These are phyloP conservation scores for Pangasius macronema DNA, from an alignment of 2,797 vertebrate species.

Conservation along the genomic window DNA sequence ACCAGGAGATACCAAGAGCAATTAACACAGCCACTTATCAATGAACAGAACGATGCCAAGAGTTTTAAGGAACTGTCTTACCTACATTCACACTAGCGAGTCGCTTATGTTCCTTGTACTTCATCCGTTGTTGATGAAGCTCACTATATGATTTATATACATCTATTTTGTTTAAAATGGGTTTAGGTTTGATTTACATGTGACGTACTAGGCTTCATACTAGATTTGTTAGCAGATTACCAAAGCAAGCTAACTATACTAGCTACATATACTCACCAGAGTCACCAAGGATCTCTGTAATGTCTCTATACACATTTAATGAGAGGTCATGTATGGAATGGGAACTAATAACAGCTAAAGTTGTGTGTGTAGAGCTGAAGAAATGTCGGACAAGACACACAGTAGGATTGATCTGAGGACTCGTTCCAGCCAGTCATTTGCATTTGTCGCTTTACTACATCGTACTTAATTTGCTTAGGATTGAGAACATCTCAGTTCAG, in stretches of 20 bases:
- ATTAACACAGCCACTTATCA: background rate
- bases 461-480: background rate
- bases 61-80: background rate
- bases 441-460: background rate
- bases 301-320: background rate
- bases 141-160: no score
- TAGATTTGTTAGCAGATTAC: background rate
- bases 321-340: background rate
- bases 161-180: no score
- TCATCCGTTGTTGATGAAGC: background rate
- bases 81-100: background rate
- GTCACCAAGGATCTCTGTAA: background rate
- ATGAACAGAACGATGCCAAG: background rate
- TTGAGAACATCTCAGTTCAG: background rate
- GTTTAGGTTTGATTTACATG: no score
- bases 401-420: background rate
- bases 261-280: background rate
- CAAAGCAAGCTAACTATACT: background rate
- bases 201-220: background rate
- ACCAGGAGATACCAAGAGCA: background rate
- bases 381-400: background rate
- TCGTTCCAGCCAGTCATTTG: background rate
- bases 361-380: background rate
- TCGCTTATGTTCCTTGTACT: background rate
- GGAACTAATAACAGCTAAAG: background rate